Percentiles rank a stretch among this genome's conserved stretches.
phyloP scores from a whole-genome alignment of 2,113 vertebrate genomes.

The Emydocephalus ijimae region DNA sequence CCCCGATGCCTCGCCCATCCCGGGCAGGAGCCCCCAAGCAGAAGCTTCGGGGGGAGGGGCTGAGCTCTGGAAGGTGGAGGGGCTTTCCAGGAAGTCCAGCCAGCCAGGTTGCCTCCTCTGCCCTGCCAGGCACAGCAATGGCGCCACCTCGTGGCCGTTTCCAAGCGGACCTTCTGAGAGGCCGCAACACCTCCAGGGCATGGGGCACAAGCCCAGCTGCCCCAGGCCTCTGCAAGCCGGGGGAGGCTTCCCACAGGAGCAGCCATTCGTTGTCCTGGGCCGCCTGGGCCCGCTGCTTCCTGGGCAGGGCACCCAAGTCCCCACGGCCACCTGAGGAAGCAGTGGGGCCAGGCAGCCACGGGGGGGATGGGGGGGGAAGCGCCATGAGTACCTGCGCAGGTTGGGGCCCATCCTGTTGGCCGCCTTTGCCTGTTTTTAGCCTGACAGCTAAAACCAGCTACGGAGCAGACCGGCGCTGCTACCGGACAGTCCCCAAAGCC shows the following conservation, averaged over 20 bases:
- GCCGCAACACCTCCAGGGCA: not conserved
- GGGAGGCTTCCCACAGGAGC: not conserved
- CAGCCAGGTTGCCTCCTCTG: not conserved
- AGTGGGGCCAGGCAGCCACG: not conserved
- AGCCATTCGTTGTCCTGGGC: not conserved
- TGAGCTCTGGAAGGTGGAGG: accelerated
- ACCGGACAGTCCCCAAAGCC: not conserved
- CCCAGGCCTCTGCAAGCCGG: not conserved
- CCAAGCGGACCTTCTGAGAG: not conserved
- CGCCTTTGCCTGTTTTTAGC: accelerated
- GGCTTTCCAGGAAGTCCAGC: slow-evolving; percentile 8
- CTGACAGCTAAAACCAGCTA: not conserved
- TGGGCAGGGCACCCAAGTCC: too few relatives aligned
- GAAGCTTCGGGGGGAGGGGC: too few relatives aligned
- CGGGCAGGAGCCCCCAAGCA: not conserved
- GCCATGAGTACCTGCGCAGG: not conserved
- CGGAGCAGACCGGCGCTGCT: accelerated
- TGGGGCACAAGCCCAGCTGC: not conserved
- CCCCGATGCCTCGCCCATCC: too few relatives aligned
- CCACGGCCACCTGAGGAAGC: not conserved
- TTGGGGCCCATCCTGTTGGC: not conserved
- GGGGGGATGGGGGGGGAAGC: accelerated
- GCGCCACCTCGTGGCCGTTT: slow-evolving; percentile 66
- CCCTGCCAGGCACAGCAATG: slow-evolving; percentile 8
- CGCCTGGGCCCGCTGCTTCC: not conserved